Evolutionary conservation across 2,888 invertebrate genomes (phyloP).

Genomic region (Spilarctia lutea): DNA sequence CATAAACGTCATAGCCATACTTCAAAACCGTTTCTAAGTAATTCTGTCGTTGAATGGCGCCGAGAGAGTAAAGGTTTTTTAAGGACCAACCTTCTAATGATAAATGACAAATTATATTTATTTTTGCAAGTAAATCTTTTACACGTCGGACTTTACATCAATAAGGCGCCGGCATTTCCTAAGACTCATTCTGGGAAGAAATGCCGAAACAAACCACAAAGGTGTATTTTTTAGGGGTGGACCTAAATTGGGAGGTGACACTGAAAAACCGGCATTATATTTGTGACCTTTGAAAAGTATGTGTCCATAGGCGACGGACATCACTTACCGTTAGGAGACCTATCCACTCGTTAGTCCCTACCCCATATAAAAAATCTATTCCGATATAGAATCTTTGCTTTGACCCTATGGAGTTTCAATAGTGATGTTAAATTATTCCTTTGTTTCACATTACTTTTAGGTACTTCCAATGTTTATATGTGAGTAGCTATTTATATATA

Average conservation of each 20-base stretch:
- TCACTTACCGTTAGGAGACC: no score
- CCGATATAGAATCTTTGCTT: not conserved
- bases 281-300: not conserved
- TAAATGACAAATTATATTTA: no score
- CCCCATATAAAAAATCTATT: not conserved
- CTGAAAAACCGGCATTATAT: no score
- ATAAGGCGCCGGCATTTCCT: no score
- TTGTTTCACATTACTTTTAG: no score
- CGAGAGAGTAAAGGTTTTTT: not conserved
- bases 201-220: no score
- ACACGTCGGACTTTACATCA: no score
- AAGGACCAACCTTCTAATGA: not conserved
- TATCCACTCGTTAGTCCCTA: no score
- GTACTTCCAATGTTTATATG: not conserved
- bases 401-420: not conserved
- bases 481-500: conserved; percentile 3
- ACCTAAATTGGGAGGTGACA: not conserved
- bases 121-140: no score
- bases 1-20: not conserved
- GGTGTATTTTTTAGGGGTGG: no score
- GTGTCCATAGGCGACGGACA: no score
- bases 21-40: not conserved
- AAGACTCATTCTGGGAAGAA: no score
- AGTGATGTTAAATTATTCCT: not conserved
- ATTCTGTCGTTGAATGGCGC: not conserved